Base-by-base conservation (phyloP, 2,797 vertebrate species). In the Gobionotothen gibberifrons region DNA sequence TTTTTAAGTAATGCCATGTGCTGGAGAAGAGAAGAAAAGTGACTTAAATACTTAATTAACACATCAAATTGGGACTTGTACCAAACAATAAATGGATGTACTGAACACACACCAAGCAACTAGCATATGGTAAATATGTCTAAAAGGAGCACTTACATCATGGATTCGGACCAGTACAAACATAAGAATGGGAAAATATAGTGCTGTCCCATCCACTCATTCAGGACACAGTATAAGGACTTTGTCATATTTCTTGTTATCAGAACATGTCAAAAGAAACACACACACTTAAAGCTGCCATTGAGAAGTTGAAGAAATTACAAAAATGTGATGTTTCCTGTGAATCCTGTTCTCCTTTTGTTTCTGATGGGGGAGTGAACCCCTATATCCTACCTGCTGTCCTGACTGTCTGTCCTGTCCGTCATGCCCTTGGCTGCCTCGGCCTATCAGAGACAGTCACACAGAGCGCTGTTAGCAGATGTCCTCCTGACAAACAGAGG, bases 351-450 rank as follows among this genome's bases (percentile, higher is more conserved):
- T 76, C 61, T 78, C 79, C 74, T 65, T 1, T 76, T 82, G 72
- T 71, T 36, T 80, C 53, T 78, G 66, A 55, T 65, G 66, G 71
- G 71, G 60, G 36, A 56, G 9, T 66, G 36, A 79, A 71, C 55
- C 58, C 79, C 64, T 16, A 29, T 72, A 72, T 85, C 87, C 84
- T 36, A 36, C 32, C 32, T 36, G 32, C 32, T 36, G 32, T 36
- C 32, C 32, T 76, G 57, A 62, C 49, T 13, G 43, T 79, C 63
- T 85, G 76, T 82, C 68, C 79, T 78, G 78, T 84, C 74, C 22
- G 36, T 73, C 83, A 80, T 83, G 77, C 85, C 85, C 78, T 69
- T 90, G 83, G 90, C 90, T 93, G 89, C 85, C 65, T 70, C 82
- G 87, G 85, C 78, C 71, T 53, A 72, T 66, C 74, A 2, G 72